These are phyloP conservation scores for Meriones unguiculatus DNA, from an alignment of 2,113 vertebrate species.

Conservation along the genomic window DNA sequence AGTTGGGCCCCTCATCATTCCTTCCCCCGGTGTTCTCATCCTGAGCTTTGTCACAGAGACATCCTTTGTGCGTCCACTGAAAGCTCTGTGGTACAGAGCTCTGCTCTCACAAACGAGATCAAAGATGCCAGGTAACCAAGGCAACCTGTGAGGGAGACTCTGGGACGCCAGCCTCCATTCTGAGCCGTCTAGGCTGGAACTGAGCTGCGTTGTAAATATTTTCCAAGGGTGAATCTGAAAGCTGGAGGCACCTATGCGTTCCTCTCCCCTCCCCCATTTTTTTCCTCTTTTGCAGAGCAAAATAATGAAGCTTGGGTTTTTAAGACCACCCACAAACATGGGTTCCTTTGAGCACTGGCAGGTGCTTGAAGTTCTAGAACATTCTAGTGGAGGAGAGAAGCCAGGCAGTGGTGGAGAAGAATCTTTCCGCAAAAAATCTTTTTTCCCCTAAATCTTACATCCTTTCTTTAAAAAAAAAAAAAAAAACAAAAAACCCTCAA, in stretches of 20 bases:
- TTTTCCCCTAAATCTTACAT: not conserved
- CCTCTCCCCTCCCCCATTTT: not conserved
- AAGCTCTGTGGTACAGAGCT: not conserved
- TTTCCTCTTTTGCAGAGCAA: not conserved
- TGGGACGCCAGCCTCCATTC: not conserved
- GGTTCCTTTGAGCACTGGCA: not conserved
- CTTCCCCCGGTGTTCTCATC: not conserved
- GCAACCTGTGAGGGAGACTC: conserved; percentile 42
- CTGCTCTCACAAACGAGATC: not conserved
- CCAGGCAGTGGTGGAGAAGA: not conserved
- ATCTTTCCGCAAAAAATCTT: not conserved
- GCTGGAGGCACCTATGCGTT: not conserved
- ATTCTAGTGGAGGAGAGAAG: conserved; percentile 12
- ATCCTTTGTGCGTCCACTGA: not conserved
- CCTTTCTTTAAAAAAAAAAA: conserved; percentile 23
- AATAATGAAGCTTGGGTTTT: not conserved
- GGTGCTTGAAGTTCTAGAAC: conserved; percentile 29
- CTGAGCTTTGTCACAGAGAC: not conserved
- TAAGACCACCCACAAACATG: not conserved
- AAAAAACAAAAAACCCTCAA: not conserved
- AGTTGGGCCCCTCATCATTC: rapidly evolving
- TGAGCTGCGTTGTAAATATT: not conserved
- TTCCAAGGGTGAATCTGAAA: not conserved
- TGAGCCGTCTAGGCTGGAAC: not conserved
- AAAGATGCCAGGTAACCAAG: conserved; percentile 68